Conservation (phyloP, 1,140 invertebrate species). For the Heliconius melpomene region DNA sequence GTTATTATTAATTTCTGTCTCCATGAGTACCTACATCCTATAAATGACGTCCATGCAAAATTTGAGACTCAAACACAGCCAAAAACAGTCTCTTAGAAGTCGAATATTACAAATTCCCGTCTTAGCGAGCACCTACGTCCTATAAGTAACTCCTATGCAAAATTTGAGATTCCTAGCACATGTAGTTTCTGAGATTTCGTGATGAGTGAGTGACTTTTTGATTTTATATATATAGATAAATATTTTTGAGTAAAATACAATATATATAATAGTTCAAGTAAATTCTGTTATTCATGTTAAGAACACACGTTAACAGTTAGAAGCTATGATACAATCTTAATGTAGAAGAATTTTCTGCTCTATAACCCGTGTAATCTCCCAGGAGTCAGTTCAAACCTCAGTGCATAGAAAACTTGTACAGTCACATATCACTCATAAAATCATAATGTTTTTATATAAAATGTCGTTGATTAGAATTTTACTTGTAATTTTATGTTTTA, state of each 20-base stretch:
- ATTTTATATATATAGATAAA: too few relatives aligned
- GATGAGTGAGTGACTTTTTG: too few relatives aligned
- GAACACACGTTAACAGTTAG: conserved; percentile 39
- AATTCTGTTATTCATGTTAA: conserved; percentile 22
- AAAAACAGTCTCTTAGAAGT: too few relatives aligned
- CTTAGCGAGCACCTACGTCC: too few relatives aligned
- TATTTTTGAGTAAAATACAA: not conserved
- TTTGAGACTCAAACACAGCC: too few relatives aligned
- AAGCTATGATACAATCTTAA: conserved; percentile 49
- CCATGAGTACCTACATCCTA: too few relatives aligned
- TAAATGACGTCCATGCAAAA: too few relatives aligned
- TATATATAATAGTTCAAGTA: not conserved
- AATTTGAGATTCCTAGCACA: too few relatives aligned
- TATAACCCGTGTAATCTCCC: conserved; percentile 60
- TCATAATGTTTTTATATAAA: not conserved
- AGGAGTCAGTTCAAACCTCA: conserved; percentile 18
- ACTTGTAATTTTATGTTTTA: not conserved
- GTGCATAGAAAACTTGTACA: not conserved
- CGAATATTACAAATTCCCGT: too few relatives aligned
- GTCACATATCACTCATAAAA: not conserved
- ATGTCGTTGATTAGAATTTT: not conserved
- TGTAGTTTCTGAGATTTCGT: too few relatives aligned
- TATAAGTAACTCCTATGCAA: too few relatives aligned
- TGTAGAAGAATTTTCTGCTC: conserved; percentile 70
- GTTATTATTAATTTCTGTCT: too few relatives aligned